Percentiles rank a stretch among this genome's conserved stretches.
Conservation (phyloP, 2,113 vertebrate species). For the Paramormyrops kingsleyae region DNA sequence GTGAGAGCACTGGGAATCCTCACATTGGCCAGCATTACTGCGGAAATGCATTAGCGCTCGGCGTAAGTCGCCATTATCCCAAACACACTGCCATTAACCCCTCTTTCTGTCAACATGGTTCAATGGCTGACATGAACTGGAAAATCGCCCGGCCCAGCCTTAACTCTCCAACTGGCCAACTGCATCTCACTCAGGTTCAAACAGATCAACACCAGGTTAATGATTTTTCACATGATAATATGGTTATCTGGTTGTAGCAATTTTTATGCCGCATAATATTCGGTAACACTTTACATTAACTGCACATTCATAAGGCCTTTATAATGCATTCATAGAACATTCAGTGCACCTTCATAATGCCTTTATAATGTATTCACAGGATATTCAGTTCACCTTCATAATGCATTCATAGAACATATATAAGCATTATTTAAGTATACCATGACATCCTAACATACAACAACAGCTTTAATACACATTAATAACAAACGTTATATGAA, state of each 20-base stretch:
- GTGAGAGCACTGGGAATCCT: not conserved
- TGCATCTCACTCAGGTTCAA: not conserved
- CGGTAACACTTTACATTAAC: not conserved
- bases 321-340: not conserved
- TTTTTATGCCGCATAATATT: not conserved
- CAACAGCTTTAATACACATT: too few relatives aligned
- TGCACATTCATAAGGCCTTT: not conserved
- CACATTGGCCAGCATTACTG: not conserved
- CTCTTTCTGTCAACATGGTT: not conserved
- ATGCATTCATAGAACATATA: not conserved
- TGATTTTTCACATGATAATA: not conserved
- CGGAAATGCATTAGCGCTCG: not conserved
- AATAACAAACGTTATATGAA: too few relatives aligned
- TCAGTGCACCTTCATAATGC: too few relatives aligned
- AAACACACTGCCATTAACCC: not conserved
- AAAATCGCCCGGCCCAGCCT: not conserved
- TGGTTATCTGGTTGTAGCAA: not conserved
- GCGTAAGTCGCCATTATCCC: not conserved
- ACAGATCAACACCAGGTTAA: not conserved
- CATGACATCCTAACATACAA: too few relatives aligned
- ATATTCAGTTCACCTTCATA: too few relatives aligned
- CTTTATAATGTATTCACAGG: not conserved
- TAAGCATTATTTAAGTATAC: too few relatives aligned
- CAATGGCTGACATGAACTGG: not conserved
- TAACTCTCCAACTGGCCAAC: not conserved